Base-by-base conservation (phyloP, 2,888 invertebrate species). In the Dichetophora obliterata region DNA sequence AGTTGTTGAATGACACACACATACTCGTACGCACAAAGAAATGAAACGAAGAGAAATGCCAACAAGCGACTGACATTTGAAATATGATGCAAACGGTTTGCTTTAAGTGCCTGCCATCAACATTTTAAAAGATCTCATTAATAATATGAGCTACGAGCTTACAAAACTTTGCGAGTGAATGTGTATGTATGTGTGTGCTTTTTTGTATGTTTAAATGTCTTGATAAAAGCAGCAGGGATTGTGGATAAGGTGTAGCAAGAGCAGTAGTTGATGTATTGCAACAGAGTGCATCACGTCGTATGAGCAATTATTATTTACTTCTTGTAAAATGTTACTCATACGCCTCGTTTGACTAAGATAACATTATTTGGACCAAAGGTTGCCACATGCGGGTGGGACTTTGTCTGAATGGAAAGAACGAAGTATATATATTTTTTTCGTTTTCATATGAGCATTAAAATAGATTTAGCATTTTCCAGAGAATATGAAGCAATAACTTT, bases 61-160 rank as follows among this genome's bases (percentile, higher is more conserved):
- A 65, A 66, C 74, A 74, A 74, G 22, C 74, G 74, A 61, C 86
- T 85, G 86, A 83, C 87, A 86, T 86, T 84, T 86, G 84, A 86
- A 86, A 86, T 86, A 86, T 86, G 84, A 84, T 87, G 85, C 85
- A 85, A 86, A 86, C 86, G 43, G 85, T 83, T 80, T 85, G 84
- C 83, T 85, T 83, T 86, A 86, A 86, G 86, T 86, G 87, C 81
- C 84, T 86, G 75, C 80, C 79, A 78, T 80, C 78, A 80, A 79
- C 79, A 77, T 81, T 80, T 79, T 79, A 78, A 79, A 78, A 78
- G 79, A 77, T 79, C 80, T 80, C 79, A 80, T 81, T 80, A 80
- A 80, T 79, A 78, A 79, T 69, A 48, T 43, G 43, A 65, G 52
- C 65, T 43, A 43, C 43, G 43, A 14, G 43, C 43, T 11, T 2